phyloP scores from a whole-genome alignment of 2,888 invertebrate species.

The Nomada lathburiana region DNA sequence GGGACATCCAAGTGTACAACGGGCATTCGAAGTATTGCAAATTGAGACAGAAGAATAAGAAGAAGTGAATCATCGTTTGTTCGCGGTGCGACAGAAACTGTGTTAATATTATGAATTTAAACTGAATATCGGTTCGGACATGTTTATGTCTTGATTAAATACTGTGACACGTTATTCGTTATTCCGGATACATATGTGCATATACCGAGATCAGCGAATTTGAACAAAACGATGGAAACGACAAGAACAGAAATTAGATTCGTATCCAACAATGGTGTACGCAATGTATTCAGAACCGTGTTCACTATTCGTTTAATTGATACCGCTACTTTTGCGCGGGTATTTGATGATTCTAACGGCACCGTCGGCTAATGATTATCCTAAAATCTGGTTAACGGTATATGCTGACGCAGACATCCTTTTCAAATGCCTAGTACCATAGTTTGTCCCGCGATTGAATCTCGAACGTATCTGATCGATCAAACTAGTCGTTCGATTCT shows the following conservation, averaged over 20 bases:
- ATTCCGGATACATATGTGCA: too few species aligned
- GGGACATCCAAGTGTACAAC: not conserved
- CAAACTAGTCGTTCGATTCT: not conserved
- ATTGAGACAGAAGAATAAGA: not conserved
- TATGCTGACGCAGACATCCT: slow-evolving; percentile 57
- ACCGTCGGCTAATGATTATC: slow-evolving; percentile 59
- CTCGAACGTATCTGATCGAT: slow-evolving; percentile 16
- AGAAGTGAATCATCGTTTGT: not conserved
- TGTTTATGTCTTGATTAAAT: too few species aligned
- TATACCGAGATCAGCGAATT: not conserved
- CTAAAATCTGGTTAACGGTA: slow-evolving; percentile 71
- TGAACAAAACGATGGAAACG: not conserved
- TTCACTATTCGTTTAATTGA: slow-evolving; percentile 3
- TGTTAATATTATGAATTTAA: too few species aligned
- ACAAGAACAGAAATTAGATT: not conserved
- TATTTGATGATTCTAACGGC: slow-evolving; percentile 67
- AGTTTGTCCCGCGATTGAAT: not conserved
- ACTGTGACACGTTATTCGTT: too few species aligned
- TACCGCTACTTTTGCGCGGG: slow-evolving; percentile 55
- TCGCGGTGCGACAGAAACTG: not conserved
- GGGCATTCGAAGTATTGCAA: not conserved
- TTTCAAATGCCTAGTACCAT: slow-evolving; percentile 6
- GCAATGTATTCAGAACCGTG: slow-evolving; percentile 11
- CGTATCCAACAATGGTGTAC: not conserved
- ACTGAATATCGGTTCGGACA: too few species aligned